Base-by-base conservation (phyloP, 2,113 vertebrate genomes). In the Jaculus jaculus region DNA sequence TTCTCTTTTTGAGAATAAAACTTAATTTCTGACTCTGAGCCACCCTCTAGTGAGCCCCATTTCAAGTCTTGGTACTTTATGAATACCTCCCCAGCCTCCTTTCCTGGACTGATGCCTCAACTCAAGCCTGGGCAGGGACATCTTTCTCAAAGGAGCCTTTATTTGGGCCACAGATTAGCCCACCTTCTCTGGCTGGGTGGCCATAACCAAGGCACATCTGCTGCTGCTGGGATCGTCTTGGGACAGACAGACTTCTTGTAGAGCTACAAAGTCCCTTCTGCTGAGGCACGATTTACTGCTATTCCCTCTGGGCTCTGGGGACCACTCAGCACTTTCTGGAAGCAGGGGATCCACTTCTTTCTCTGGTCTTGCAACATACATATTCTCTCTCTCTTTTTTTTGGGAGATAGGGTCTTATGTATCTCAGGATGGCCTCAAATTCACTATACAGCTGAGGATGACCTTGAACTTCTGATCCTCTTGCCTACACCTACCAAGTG, bases 21-120 rank as follows among this genome's bases (percentile, higher is more conserved):
- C 34, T 78, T 94, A 32, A 75, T 79, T 91, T 83, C 83, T 90
- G 34, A 90, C 82, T 71, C 54, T 26, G 61, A 87, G 34, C 30
- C 24, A 80, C 16, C 9, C 16, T 74, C 30, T 24, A 42, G 11
- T 7, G 74, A 66, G 10, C n/a, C 23, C 23, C 23, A 82, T 69
- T 92, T 72, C 54, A 72, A 72, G 17, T 37, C 37, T 63, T 65
- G 18, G 24, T 13, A 21, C 54, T 77, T 73, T 24, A 54, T 51
- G 10, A 84, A 34, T 7, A 39, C 30, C 26, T 37, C 21, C 30
- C 26, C 2, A n/a, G 54, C 10, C 32, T 72, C 7, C 21, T 63
- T 8, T 10, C 16, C 24, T 63, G 47, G 60, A 23, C 24, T 47
- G 54, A n/a, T 5, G n/a, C 1, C 7, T 37, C 0, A 60, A 51